phyloP scores from a whole-genome alignment of 2,797 vertebrate genomes.

The Natrix natrix region DNA sequence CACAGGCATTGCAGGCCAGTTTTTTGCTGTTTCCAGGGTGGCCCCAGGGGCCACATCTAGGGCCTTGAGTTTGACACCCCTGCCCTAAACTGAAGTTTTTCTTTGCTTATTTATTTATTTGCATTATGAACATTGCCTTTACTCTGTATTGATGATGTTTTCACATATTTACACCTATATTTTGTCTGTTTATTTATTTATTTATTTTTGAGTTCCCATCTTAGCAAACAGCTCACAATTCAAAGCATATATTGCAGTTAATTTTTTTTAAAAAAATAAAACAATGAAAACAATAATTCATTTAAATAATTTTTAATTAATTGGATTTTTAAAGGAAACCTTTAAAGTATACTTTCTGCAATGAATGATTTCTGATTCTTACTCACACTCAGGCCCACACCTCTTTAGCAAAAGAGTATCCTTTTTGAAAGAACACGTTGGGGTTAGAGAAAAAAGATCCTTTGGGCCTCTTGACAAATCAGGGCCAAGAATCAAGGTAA shows the following conservation, averaged over 20 bases:
- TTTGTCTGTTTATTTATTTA: no score
- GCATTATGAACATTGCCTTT: background rate
- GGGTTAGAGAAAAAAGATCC: background rate
- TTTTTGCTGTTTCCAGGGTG: no score
- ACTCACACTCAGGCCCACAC: background rate
- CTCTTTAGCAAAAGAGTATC: background rate
- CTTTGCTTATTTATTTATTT: background rate
- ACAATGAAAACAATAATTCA: background rate
- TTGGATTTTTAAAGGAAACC: background rate
- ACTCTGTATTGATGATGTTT: background rate
- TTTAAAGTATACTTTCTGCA: background rate
- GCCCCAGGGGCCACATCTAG: no score
- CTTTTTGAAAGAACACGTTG: background rate
- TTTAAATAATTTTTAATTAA: background rate
- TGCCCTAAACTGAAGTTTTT: background rate
- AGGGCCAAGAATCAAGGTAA: background rate
- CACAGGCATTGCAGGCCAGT: no score
- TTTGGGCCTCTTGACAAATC: background rate
- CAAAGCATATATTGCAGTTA: no score
- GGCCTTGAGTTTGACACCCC: no score
- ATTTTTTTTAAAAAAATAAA: no score
- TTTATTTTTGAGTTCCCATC: no score
- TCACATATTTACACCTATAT: background rate
- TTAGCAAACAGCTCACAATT: no score
- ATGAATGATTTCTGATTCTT: background rate